Evolutionary conservation across 2,888 invertebrate genomes (phyloP), one percentile per base, ranked within the genome.

Genomic region (Pyrrhia umbra): DNA sequence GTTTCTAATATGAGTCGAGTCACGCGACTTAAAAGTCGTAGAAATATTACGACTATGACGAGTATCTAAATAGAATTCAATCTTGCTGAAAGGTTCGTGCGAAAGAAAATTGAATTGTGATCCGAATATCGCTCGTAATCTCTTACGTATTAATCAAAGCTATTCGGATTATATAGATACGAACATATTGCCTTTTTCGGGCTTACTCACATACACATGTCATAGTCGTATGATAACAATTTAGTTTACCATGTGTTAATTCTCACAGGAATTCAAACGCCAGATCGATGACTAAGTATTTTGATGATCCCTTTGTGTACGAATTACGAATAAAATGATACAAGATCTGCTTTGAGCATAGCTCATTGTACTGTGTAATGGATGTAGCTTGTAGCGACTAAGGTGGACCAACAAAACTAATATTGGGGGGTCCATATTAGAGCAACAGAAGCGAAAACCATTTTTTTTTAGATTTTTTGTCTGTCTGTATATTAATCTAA

Each of bases 81-180:
- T 73, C 34, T 34, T n/a, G 6, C 20, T 73, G 61, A 73, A 61
- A 73, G 73, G 54, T 69, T 73, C 65, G 54, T 65, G 60, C 20
- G n/a, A 15, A 27, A 43, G n/a, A 37, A 13, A 37, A 59, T 45
- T 18, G 15, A 20, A 5, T 52, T 16, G 8, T n/a, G n/a, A n/a
- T 30, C 30, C 30, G 8, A 20, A 9, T 23, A 61, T 42, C 40
- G 23, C 37, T 42, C 18, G 16, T 68, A 39, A 54, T 61, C 52
- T 58, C 23, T 20, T 27, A 20, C 6, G 52, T 52, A 23, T 39
- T 49, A 30, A 54, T 49, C 42, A 68, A 37, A 45, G 52, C 18
- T 45, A 9, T 15, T 10, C 15, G 42, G 42, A 67, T 50, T 45
- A 46, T 6, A 42, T 58, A 43, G 27, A 43, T 45, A 57, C 8